Evolutionary conservation across 2,797 vertebrate species (phyloP).

Genomic region (Pipistrellus pipistrellus): DNA sequence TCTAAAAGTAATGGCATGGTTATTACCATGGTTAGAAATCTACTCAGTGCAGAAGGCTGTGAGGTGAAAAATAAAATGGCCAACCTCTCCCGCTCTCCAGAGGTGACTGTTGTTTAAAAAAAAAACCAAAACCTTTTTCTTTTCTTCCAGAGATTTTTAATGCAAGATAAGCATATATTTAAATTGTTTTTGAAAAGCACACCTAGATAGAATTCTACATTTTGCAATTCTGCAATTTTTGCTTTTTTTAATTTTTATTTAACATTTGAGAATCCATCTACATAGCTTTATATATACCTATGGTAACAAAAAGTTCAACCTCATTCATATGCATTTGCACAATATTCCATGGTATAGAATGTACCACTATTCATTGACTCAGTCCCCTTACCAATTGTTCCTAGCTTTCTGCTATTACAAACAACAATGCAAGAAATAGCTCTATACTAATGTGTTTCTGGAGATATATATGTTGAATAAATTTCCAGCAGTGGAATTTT

Average conservation of each 20-base stretch:
- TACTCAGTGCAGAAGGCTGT: background rate
- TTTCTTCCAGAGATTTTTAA: background rate
- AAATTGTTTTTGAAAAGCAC: background rate
- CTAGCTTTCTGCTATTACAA: background rate
- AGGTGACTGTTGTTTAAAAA: background rate
- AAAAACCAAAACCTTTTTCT: background rate
- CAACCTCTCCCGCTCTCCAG: background rate
- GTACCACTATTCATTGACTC: background rate
- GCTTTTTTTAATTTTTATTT: constrained; percentile 39
- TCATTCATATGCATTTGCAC: background rate
- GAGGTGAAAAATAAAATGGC: background rate
- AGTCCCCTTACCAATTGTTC: background rate
- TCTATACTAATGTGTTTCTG: background rate
- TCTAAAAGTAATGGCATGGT: background rate
- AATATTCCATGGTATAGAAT: background rate
- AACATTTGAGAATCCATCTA: background rate
- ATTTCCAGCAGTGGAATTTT: constrained; percentile 6
- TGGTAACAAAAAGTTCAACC: background rate
- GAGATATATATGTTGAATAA: background rate
- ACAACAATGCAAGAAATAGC: background rate
- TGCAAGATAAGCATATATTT: constrained; percentile 27
- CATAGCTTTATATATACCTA: background rate
- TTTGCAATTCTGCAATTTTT: background rate
- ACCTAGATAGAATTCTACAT: background rate
- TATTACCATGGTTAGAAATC: background rate